Conservation (phyloP, 1,140 invertebrate species). For the Drosophila lacteicornis region DNA sequence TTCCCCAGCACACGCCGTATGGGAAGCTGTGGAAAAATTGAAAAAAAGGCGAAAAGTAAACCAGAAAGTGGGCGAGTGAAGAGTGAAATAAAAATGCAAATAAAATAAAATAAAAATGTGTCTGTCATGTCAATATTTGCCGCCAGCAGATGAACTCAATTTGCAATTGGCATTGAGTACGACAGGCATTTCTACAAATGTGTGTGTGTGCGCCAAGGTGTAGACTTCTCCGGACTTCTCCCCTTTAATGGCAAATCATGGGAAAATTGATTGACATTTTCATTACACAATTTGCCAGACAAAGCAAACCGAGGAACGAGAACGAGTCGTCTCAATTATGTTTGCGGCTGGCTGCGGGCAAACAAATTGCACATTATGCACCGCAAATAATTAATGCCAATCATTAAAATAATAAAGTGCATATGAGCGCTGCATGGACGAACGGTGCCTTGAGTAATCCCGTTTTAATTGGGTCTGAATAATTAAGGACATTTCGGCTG, state of each 20-base stretch:
- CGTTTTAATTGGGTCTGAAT: conserved; percentile 69
- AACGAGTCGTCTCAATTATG: conserved; percentile 36
- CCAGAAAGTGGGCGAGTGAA: conserved; percentile 37
- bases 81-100: conserved; percentile 81
- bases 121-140: conserved; percentile 84
- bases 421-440: conserved; percentile 46
- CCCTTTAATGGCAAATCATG: conserved; percentile 74
- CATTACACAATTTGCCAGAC: conserved; percentile 80
- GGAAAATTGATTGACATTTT: conserved; percentile 84
- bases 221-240: conserved; percentile 37
- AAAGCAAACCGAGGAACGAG: conserved; percentile 57
- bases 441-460: conserved; percentile 34
- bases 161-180: conserved; percentile 81
- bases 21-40: conserved; percentile 44
- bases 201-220: conserved; percentile 36
- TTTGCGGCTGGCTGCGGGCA: conserved; percentile 39
- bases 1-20: conserved; percentile 20
- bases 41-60: conserved; percentile 48
- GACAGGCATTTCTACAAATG: conserved; percentile 41
- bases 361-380: conserved; percentile 77
- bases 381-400: conserved; percentile 78
- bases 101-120: conserved; percentile 84
- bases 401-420: conserved; percentile 79
- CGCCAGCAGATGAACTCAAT: conserved; percentile 83
- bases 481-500: conserved; percentile 59